Base-by-base conservation (phyloP, 2,888 invertebrate genomes). In the Eurois occulta region DNA sequence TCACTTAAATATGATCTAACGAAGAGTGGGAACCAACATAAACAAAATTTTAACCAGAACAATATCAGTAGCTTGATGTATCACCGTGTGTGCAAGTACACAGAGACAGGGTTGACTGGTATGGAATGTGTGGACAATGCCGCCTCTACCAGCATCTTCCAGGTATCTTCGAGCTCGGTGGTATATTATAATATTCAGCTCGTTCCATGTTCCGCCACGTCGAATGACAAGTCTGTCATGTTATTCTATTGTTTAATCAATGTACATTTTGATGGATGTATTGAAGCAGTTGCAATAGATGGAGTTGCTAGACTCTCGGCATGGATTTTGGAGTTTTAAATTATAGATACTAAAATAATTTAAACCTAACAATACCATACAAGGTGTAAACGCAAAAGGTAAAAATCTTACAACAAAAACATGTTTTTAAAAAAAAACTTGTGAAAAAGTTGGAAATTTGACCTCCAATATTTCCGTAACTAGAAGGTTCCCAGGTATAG, bases 171-270 rank as follows among this genome's bases (percentile, higher is more conserved):
- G 10, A 35, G 21, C 62, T 62, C 62, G 6, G 24, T 35, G 62
- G 35, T 3, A 24, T 35, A 64, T 24, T 62, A 62, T 66, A 52
- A 46, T 75, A 76, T 80, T 83, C 65, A 52, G 66, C 77, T 77
- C 72, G 62, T 87, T 80, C 78, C 71, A 78, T 79, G 83, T 85
- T 38, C 32, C 65, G 75, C 81, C 87, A 84, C 84, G 85, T 79
- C 38, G 60, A 46, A 65, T 79, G 74, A 73, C 75, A 70, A 81
- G 65, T 72, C 38, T 16, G 41, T 67, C 55, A 66, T 69, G 73
- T 65, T 80, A 38, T 32, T 58, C 35, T 67, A 41, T 46, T 67
- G 55, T 77, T 46, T 41, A 16, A 41, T 41, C 21, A 35, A 65
- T 64, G 16, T 43, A 16, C 13, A 77, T 48, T 41, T 75, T 77